phyloP scores from a whole-genome alignment of 2,888 invertebrate species.

The Agriotes lineatus region DNA sequence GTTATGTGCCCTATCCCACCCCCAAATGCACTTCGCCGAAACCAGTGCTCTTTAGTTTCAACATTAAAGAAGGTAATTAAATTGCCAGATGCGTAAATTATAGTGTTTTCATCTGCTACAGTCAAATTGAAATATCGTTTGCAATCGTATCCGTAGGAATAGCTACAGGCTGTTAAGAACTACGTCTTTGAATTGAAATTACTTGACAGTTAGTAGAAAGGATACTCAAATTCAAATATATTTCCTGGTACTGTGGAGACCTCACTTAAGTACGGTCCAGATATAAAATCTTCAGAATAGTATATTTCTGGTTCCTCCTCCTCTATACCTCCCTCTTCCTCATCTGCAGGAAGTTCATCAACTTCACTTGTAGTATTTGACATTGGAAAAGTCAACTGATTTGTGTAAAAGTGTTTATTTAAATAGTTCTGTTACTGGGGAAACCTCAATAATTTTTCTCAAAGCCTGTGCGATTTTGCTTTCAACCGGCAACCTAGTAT shows the following conservation, averaged over 20 bases:
- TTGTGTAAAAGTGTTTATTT: too few relatives aligned
- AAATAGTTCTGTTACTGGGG: too few relatives aligned
- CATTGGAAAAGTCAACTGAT: conserved; percentile 47
- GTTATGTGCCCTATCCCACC: conserved; percentile 85
- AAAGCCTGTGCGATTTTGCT: too few relatives aligned
- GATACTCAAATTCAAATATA: conserved; percentile 78
- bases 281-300: conserved; percentile 69
- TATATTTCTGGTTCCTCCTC: conserved; percentile 53
- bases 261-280: conserved; percentile 69
- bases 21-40: conserved; percentile 81
- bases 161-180: conserved; percentile 66
- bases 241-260: conserved; percentile 71
- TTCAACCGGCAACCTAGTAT: too few relatives aligned
- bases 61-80: conserved; percentile 82
- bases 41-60: conserved; percentile 73
- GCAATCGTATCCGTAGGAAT: conserved; percentile 91
- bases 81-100: conserved; percentile 87
- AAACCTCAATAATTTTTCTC: too few relatives aligned
- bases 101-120: conserved; percentile 78
- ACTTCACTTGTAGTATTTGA: conserved; percentile 51
- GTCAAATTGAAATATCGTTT: conserved; percentile 84
- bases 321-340: conserved; percentile 35
- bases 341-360: conserved; percentile 47
- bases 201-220: conserved; percentile 61
- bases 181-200: neutral